Evolutionary conservation across 2,888 invertebrate genomes (phyloP).

Genomic region (Agrochola circellaris): DNA sequence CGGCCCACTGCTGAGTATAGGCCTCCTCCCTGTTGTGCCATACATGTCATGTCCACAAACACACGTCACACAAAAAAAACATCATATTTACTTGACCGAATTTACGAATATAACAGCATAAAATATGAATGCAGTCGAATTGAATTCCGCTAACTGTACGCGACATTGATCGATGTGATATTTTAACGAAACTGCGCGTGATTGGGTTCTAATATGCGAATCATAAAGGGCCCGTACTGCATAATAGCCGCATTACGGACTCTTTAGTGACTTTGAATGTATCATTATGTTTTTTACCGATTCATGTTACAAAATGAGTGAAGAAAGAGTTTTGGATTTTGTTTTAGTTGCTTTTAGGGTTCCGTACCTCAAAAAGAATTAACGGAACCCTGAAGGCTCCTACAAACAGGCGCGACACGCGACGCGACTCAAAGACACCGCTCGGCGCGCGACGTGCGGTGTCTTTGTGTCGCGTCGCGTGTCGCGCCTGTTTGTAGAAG

Average conservation of each 20-base stretch:
- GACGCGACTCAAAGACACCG: no score
- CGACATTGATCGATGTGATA: conserved; percentile 62
- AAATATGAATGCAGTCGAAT: conserved; percentile 30
- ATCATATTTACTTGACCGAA: background rate
- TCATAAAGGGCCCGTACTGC: conserved; percentile 48
- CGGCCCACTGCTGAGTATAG: no score
- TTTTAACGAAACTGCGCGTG: conserved; percentile 55
- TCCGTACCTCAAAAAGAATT: no score
- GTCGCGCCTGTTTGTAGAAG: no score
- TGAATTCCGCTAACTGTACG: conserved; percentile 48
- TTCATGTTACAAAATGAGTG: conserved; percentile 36
- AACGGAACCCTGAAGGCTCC: no score
- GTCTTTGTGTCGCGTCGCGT: no score
- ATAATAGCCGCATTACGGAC: conserved; percentile 54
- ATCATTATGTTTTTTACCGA: conserved; percentile 44
- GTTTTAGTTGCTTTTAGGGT: background rate
- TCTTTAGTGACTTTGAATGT: conserved; percentile 43
- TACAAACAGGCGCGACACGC: no score
- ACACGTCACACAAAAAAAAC: background rate
- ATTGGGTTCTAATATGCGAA: conserved; percentile 61
- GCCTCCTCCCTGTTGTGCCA: no score
- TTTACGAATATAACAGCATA: conserved; percentile 8
- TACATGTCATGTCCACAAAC: no score
- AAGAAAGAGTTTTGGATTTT: background rate
- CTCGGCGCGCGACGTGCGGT: no score